Conservation (phyloP, 2,113 vertebrate species). For the Silurus meridionalis region DNA sequence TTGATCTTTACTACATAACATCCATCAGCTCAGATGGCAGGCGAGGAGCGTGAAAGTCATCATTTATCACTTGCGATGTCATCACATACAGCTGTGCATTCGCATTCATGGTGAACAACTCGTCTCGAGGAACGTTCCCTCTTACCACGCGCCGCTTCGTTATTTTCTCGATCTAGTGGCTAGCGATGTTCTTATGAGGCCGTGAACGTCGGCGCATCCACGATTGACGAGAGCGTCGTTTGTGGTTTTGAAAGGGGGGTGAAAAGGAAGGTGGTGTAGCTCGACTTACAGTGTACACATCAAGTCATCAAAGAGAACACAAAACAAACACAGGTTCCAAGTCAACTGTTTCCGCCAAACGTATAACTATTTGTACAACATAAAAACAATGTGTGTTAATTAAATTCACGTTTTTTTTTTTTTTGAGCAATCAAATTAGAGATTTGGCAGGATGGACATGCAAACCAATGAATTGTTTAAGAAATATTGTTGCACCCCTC, state of each 20-base stretch:
- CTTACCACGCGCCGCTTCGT: neutral
- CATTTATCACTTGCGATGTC: conserved; percentile 18
- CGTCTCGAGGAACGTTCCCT: neutral
- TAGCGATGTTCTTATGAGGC: neutral
- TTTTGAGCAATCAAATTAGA: too few species aligned
- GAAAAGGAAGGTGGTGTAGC: neutral
- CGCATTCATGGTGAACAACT: neutral
- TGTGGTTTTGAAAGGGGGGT: neutral
- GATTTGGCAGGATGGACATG: too few species aligned
- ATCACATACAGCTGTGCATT: neutral
- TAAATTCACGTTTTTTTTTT: too few species aligned
- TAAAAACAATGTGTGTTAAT: too few species aligned
- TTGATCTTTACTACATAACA: conserved; percentile 34
- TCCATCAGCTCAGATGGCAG: conserved; percentile 15
- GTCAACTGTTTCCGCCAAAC: neutral
- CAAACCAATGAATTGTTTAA: too few species aligned
- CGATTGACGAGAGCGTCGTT: neutral
- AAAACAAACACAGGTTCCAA: neutral
- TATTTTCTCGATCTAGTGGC: neutral
- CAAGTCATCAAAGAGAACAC: neutral
- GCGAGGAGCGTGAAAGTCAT: conserved; percentile 20
- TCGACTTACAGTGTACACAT: neutral
- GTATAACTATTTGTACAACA: too few species aligned
- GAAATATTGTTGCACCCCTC: too few species aligned
- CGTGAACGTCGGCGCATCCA: neutral